Evolutionary conservation across 2,113 vertebrate genomes (phyloP).

Genomic region (Tragelaphus scriptus): DNA sequence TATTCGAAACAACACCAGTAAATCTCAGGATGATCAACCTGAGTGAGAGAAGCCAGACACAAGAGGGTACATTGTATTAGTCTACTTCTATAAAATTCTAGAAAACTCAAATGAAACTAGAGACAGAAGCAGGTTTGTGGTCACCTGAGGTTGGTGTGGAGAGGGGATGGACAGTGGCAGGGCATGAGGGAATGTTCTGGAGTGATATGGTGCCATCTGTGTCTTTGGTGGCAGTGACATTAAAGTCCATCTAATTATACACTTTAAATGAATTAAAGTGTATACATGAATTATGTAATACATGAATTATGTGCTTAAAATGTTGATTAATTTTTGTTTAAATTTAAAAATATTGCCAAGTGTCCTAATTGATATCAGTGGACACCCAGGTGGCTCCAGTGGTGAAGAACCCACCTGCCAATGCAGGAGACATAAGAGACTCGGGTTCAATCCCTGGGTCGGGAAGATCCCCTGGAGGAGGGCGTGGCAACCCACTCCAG

Average conservation of each 20-base stretch:
- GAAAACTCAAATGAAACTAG: not conserved
- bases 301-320: not conserved
- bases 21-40: not conserved
- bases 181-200: not conserved
- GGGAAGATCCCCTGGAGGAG: not conserved
- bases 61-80: fast-evolving
- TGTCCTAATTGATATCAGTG: not conserved
- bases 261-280: not conserved
- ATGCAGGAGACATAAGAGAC: not conserved
- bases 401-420: not conserved
- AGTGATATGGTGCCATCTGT: not conserved
- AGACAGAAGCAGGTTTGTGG: not conserved
- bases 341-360: not conserved
- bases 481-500: not conserved
- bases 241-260: not conserved
- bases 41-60: not conserved
- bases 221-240: not conserved
- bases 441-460: not conserved
- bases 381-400: not conserved
- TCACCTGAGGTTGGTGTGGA: not conserved
- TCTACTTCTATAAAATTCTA: not conserved
- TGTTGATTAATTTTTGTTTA: not conserved
- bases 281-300: not conserved
- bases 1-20: fast-evolving
- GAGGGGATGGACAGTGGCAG: not conserved